Evolutionary conservation across 2,113 vertebrate species (phyloP).

Genomic region (Myiagra hebetior): DNA sequence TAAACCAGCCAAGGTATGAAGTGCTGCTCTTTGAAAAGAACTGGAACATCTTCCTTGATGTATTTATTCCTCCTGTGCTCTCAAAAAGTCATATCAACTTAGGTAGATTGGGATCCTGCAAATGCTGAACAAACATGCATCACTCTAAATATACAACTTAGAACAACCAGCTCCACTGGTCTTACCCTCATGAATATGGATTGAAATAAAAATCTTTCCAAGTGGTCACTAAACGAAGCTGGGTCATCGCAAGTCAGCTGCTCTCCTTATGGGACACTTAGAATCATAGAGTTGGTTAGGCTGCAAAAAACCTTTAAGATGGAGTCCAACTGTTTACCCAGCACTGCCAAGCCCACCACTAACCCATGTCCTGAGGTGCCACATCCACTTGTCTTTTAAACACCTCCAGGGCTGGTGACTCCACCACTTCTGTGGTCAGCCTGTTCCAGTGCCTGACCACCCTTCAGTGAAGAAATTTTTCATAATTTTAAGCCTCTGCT

Average conservation of each 20-base stretch:
- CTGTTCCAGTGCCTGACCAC: background rate
- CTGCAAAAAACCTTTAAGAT: background rate
- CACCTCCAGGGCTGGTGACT: background rate
- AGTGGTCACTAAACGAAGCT: background rate
- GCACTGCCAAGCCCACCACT: background rate
- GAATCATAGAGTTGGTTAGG: background rate
- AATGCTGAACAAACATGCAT: background rate
- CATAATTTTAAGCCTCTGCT: background rate
- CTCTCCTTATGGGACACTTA: background rate
- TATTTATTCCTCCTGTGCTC: background rate
- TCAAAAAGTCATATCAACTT: background rate
- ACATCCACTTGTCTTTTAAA: background rate
- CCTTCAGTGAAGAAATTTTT: background rate
- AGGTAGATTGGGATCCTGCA: background rate
- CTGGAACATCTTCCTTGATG: background rate
- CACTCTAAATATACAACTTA: background rate
- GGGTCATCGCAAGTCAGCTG: background rate
- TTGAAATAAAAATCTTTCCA: background rate
- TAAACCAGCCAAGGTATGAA: background rate
- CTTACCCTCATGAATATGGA: background rate
- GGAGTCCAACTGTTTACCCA: background rate
- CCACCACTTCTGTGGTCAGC: background rate
- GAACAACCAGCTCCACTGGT: background rate
- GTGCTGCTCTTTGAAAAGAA: background rate
- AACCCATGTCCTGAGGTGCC: fast-evolving